These are phyloP conservation scores for Garra rufa DNA, from an alignment of 2,113 vertebrate species.

Conservation along the genomic window DNA sequence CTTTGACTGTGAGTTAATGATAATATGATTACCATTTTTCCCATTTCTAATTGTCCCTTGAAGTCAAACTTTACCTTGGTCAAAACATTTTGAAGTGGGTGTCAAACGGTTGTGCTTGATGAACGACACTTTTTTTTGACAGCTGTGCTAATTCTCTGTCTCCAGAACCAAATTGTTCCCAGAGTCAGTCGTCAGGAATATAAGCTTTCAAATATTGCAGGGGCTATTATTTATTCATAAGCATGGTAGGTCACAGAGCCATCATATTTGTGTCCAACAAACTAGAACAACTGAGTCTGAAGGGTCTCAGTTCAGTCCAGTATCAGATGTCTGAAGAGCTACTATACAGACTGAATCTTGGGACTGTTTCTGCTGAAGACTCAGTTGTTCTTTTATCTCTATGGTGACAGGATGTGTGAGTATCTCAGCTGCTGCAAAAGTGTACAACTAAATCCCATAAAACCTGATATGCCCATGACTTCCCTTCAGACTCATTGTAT, in stretches of 20 bases:
- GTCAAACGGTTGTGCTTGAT: not conserved
- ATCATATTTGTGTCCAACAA: constrained; percentile 41
- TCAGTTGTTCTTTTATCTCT: constrained; percentile 41
- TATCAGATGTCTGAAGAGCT: not conserved
- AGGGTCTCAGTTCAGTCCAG: no score
- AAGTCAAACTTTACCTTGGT: not conserved
- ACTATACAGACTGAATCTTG: constrained; percentile 51
- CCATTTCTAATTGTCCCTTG: not conserved
- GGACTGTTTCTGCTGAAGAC: constrained; percentile 45
- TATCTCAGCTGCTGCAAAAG: constrained; percentile 22
- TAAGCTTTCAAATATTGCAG: constrained; percentile 98
- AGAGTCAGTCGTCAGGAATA: constrained; percentile 97
- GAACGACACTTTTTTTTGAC: constrained; percentile 35
- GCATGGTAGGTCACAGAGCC: constrained; percentile 85
- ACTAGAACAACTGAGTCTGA: constrained; percentile 39
- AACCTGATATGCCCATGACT: not conserved
- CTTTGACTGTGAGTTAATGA: no score
- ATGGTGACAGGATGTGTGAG: constrained; percentile 59
- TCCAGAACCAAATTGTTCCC: constrained; percentile 96
- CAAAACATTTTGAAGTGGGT: not conserved
- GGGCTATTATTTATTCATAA: constrained; percentile 98
- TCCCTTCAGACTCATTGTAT: not conserved
- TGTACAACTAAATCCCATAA: not conserved
- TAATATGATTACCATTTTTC: no score
- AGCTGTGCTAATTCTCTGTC: constrained; percentile 70